phyloP scores from a whole-genome alignment of 2,888 invertebrate species.

The Lepas anatifera region DNA sequence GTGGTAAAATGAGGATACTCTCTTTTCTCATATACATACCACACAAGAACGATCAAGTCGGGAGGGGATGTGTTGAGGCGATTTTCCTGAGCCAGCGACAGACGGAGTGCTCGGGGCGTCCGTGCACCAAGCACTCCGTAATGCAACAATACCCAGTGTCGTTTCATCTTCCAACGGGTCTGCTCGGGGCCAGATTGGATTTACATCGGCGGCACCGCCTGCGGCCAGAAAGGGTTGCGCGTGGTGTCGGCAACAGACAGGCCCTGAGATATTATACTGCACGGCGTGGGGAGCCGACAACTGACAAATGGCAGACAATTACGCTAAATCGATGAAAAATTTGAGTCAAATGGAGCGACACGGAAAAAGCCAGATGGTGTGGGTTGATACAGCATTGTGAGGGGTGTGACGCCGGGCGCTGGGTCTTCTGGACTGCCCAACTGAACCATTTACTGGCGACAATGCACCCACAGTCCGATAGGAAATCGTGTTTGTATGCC shows the following conservation, averaged over 20 bases:
- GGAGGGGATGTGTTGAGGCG: too few species aligned
- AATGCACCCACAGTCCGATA: too few species aligned
- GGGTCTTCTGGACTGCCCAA: too few species aligned
- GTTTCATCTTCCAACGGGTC: background rate
- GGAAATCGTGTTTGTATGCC: too few species aligned
- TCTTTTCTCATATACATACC: too few species aligned
- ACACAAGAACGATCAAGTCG: too few species aligned
- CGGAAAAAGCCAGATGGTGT: background rate
- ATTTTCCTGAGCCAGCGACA: too few species aligned
- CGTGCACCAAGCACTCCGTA: background rate
- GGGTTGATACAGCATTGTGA: background rate
- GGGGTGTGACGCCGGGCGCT: too few species aligned
- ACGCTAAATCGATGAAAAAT: conserved; percentile 10
- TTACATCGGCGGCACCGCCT: background rate
- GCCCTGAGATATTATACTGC: background rate
- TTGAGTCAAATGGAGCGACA: conserved; percentile 3
- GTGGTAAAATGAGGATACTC: too few species aligned
- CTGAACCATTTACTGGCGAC: too few species aligned
- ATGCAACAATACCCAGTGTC: background rate
- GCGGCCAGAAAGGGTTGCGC: background rate
- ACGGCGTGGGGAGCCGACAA: background rate
- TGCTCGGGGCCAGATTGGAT: background rate
- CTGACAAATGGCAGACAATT: conserved; percentile 5
- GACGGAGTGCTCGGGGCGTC: background rate
- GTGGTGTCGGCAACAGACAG: background rate